Percentiles rank a stretch among this genome's conserved stretches.
Conservation (phyloP, 1,140 invertebrate genomes). For the Ladona fulva region DNA sequence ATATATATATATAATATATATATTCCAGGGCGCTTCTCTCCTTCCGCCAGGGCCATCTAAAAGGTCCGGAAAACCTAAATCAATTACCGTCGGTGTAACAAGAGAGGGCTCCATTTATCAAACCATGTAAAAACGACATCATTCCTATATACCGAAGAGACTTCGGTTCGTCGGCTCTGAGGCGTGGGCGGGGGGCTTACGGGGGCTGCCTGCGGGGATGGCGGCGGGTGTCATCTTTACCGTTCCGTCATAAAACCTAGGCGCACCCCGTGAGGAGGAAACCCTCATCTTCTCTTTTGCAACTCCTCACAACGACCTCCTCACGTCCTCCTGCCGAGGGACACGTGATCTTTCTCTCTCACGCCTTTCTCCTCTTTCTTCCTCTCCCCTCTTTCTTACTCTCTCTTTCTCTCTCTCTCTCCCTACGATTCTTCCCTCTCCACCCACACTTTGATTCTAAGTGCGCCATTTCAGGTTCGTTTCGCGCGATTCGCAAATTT, state of each 20-base stretch:
- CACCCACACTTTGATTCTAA: not conserved
- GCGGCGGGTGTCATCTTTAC: not conserved
- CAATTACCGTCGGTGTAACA: not conserved
- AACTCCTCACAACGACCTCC: too few species aligned
- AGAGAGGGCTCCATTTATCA: not conserved
- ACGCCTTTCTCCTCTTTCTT: not conserved
- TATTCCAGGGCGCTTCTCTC: too few species aligned
- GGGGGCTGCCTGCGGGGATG: not conserved
- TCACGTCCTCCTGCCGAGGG: too few species aligned
- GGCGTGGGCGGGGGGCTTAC: not conserved
- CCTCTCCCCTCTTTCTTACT: not conserved
- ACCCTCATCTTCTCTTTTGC: too few species aligned
- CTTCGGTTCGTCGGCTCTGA: not conserved
- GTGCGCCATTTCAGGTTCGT: too few species aligned
- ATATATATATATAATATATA: too few species aligned
- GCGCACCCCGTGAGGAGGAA: too few species aligned
- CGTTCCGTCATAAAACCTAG: not conserved
- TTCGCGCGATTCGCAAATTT: too few species aligned
- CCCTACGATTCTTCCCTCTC: not conserved
- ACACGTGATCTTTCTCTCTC: not conserved
- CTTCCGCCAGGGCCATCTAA: too few species aligned
- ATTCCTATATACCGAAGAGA: not conserved
- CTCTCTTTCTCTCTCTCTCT: not conserved
- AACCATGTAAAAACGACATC: conserved; percentile 9
- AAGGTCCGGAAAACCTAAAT: not conserved